Percentiles rank a stretch among this genome's conserved stretches.
phyloP scores from a whole-genome alignment of 1,140 invertebrate species.

The Drosophila orosa region DNA sequence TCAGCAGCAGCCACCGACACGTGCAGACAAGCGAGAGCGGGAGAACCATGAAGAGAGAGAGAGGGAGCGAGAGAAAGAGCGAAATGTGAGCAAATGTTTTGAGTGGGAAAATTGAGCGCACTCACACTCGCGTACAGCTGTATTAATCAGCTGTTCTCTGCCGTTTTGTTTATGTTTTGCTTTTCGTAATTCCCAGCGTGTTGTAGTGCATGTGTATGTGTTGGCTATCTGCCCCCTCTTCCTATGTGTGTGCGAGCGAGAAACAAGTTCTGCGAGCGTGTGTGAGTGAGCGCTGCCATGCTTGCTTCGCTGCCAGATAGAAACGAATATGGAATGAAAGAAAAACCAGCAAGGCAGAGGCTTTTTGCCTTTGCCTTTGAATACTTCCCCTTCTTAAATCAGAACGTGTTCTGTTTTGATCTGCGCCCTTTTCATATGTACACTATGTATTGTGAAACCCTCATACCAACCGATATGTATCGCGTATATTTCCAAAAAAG shows the following conservation, averaged over 20 bases:
- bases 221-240: constrained; percentile 64
- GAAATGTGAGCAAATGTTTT: constrained; percentile 61
- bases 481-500: constrained; percentile 42
- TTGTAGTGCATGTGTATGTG: constrained; percentile 12
- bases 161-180: constrained; percentile 80
- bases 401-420: constrained; percentile 63
- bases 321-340: constrained; percentile 68
- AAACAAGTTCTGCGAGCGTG: constrained; percentile 50
- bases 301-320: constrained; percentile 65
- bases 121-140: constrained; percentile 65
- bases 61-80: constrained; percentile 20
- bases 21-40: constrained; percentile 52
- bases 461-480: constrained; percentile 25
- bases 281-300: constrained; percentile 68
- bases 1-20: constrained; percentile 69
- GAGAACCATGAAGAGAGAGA: constrained; percentile 13
- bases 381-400: constrained; percentile 18
- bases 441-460: constrained; percentile 28
- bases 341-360: constrained; percentile 44
- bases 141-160: constrained; percentile 74
- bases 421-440: constrained; percentile 36
- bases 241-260: constrained; percentile 61
- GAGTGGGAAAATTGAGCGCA: constrained; percentile 52
- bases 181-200: constrained; percentile 68
- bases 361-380: constrained; percentile 19